A percentile compares a stretch with the other conserved stretches of the same genome.
Conservation (phyloP, 2,797 vertebrate species). For the Phylloscopus collybita region DNA sequence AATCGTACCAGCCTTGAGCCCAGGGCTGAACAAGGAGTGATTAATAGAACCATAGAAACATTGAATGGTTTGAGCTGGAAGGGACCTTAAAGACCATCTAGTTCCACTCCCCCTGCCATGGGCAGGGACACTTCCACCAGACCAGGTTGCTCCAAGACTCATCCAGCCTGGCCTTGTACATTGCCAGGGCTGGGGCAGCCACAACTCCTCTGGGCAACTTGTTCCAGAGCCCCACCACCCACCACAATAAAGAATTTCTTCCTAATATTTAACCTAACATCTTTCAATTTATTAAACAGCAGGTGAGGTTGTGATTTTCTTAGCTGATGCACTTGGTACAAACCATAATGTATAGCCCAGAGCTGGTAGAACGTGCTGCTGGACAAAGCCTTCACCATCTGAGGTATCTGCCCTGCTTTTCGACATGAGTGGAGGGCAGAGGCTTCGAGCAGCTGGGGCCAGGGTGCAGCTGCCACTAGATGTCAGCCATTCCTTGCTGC, state of each 20-base stretch:
- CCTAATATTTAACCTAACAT: not conserved
- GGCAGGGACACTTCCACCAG: not conserved
- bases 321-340: not conserved
- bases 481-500: slow-evolving; percentile 62
- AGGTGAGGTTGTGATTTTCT: not conserved
- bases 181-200: no score
- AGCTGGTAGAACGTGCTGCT: not conserved
- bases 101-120: not conserved
- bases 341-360: not conserved
- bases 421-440: rapidly evolving
- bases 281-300: not conserved
- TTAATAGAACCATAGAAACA: not conserved
- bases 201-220: not conserved
- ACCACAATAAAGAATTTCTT: not conserved
- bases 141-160: not conserved
- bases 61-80: not conserved
- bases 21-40: not conserved
- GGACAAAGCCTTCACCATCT: not conserved
- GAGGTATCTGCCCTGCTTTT: not conserved
- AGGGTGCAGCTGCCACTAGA: slow-evolving; percentile 59
- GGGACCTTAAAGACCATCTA: not conserved
- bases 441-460: rapidly evolving
- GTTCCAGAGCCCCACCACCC: not conserved
- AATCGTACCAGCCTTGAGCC: rapidly evolving
- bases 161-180: not conserved